Conservation (phyloP, 1,140 invertebrate genomes). For the Heliconius eleuchia region DNA sequence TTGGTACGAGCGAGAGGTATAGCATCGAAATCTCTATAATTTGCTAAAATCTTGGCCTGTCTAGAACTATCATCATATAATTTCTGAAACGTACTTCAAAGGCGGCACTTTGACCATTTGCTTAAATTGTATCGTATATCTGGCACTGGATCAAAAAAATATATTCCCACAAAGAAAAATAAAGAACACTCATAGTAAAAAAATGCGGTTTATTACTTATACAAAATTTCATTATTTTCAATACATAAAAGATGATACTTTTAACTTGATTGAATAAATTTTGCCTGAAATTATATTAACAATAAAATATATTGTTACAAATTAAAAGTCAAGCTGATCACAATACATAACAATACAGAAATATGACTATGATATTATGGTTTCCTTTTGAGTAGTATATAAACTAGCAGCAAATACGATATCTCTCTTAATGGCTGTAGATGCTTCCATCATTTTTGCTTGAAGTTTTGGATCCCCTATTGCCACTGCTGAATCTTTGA, state of each 20-base stretch:
- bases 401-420: slow-evolving; percentile 99
- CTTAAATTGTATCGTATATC: too few relatives aligned
- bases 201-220: not conserved
- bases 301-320: not conserved
- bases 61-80: too few relatives aligned
- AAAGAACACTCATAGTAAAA: not conserved
- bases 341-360: not conserved
- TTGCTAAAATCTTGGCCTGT: too few relatives aligned
- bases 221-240: slow-evolving; percentile 4
- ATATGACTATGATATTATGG: slow-evolving; percentile 42
- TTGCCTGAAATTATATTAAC: not conserved
- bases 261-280: too few relatives aligned
- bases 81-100: too few relatives aligned
- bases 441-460: slow-evolving; percentile 98
- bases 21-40: too few relatives aligned
- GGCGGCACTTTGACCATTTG: too few relatives aligned
- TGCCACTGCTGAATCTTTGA: slow-evolving; percentile 94
- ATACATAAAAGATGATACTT: not conserved
- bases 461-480: slow-evolving; percentile 95
- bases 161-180: not conserved
- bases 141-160: too few relatives aligned
- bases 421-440: slow-evolving; percentile 95
- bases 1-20: too few relatives aligned
- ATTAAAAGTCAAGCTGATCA: not conserved
- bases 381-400: slow-evolving; percentile 86